Percentiles rank a stretch among this genome's conserved stretches.
These are phyloP conservation scores for Cryptocheilus praepositus DNA, from an alignment of 2,888 invertebrate genomes.

Conservation along the genomic window DNA sequence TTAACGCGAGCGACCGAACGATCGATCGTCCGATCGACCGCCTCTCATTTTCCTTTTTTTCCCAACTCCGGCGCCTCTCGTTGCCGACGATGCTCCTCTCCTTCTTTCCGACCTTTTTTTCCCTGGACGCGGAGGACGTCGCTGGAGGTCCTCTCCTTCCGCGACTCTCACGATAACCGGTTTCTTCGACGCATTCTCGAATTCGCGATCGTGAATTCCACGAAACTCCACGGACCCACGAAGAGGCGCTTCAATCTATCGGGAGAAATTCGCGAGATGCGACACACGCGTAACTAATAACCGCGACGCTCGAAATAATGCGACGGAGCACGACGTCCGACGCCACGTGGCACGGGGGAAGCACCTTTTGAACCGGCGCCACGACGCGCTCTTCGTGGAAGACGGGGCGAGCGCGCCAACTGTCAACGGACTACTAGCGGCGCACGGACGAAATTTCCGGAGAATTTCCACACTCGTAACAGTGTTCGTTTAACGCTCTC, in stretches of 20 bases:
- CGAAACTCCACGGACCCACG: slow-evolving; percentile 24
- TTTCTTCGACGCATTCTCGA: slow-evolving; percentile 38
- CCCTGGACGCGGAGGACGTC: background rate
- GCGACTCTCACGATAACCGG: slow-evolving; percentile 37
- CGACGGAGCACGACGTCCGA: slow-evolving; percentile 1
- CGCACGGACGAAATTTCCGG: background rate
- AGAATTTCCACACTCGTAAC: no score
- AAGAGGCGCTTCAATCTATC: no score
- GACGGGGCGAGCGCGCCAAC: no score
- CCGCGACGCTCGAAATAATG: slow-evolving; percentile 29
- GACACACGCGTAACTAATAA: slow-evolving; percentile 1
- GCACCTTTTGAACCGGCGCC: no score
- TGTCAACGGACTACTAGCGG: background rate
- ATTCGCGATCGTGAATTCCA: slow-evolving; percentile 41
- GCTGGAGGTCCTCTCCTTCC: slow-evolving; percentile 15
- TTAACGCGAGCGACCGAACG: background rate
- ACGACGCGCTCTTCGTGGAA: no score
- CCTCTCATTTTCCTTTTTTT: background rate
- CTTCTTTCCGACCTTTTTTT: slow-evolving; percentile 15
- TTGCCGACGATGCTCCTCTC: background rate
- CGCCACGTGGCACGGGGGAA: background rate
- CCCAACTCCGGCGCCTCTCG: slow-evolving; percentile 2
- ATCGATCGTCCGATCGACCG: slow-evolving; percentile 14
- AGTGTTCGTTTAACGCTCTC: no score
- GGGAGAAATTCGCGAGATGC: background rate